These are phyloP conservation scores for Syngnathus floridae DNA, from an alignment of 2,113 vertebrate species.

Conservation along the genomic window DNA sequence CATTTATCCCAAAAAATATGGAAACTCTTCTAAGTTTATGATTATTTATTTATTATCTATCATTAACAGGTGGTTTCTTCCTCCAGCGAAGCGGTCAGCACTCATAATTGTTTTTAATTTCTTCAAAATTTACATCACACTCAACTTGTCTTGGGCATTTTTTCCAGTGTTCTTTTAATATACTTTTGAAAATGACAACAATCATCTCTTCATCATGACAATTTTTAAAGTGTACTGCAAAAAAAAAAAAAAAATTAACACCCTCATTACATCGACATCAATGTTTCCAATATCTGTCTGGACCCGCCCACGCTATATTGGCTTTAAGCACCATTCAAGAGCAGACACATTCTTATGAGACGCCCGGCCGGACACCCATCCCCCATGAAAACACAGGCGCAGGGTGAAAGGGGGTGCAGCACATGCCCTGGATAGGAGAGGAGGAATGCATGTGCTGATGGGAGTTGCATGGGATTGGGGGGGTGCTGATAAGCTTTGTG, in stretches of 20 bases:
- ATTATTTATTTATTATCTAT: no score
- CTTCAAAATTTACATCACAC: no score
- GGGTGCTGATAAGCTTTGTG: slow-evolving; percentile 49
- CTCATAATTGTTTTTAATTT: no score
- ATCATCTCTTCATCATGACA: no score
- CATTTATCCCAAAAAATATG: no score
- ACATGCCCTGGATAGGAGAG: slow-evolving; percentile 43
- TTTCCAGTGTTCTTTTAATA: neutral
- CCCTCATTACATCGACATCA: neutral
- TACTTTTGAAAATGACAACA: neutral
- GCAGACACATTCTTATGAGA: slow-evolving; percentile 37
- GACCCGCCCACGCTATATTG: neutral
- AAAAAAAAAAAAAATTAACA: neutral
- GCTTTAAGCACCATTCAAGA: neutral
- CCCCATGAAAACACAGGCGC: slow-evolving; percentile 30
- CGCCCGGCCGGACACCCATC: slow-evolving; percentile 46
- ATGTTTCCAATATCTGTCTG: neutral
- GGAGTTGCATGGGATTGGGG: slow-evolving; percentile 35
- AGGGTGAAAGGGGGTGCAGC: slow-evolving; percentile 23
- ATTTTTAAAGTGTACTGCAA: neutral
- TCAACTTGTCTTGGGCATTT: neutral
- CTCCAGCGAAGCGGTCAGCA: no score
- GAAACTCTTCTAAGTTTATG: no score
- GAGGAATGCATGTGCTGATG: slow-evolving; percentile 42
- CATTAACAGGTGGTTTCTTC: no score